Base-by-base conservation (phyloP, 2,888 invertebrate species). In the Brassicogethes aeneus region DNA sequence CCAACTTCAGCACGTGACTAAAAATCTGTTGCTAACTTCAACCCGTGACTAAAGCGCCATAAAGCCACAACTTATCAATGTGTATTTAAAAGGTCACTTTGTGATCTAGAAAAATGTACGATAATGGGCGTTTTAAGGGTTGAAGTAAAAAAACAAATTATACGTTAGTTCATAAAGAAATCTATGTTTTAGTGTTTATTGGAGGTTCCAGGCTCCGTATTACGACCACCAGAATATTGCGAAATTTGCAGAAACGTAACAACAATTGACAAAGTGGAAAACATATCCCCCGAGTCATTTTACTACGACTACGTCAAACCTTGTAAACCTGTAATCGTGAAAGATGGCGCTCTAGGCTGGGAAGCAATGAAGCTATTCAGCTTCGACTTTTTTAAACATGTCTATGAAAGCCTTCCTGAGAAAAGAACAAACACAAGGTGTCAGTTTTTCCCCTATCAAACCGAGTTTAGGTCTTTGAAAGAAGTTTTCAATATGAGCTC, bases 381-480 rank as follows among this genome's bases (percentile, higher is more conserved):
- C 38, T 94, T 95, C 67, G 77, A 82, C 50, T 95, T 88, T 67
- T 90, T 96, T 66, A 83, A 83, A 50, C 70, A 78, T 3, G 72
- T 89, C 40, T 93, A 94, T 66, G 73, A 72, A 50, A 33, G 45
- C 13, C 47, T 54, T 35, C 44, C 50, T 37, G 43, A 44, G 17
- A 45, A 54, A 36, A 43, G 53, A 3, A 59, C 56, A 39, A 80
- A 82, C 50, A 23, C 5, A 7, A 23, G 23, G 10, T 96, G 95
- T 54, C 94, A 94, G 65, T 96, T 93, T 69, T 90, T 96, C 62
- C 89, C 94, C 0, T 96, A 96, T 66, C 80, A 87, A 68, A 93
- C 93, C 0, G 86, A 88, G 23, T 86, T 95, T 56, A 71, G 69
- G 17, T 81, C 77, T 34, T 71, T 96, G 1, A 72, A 74, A 36